Conservation (phyloP, 1,140 invertebrate genomes). For the Ctenoplectra terminalis region DNA sequence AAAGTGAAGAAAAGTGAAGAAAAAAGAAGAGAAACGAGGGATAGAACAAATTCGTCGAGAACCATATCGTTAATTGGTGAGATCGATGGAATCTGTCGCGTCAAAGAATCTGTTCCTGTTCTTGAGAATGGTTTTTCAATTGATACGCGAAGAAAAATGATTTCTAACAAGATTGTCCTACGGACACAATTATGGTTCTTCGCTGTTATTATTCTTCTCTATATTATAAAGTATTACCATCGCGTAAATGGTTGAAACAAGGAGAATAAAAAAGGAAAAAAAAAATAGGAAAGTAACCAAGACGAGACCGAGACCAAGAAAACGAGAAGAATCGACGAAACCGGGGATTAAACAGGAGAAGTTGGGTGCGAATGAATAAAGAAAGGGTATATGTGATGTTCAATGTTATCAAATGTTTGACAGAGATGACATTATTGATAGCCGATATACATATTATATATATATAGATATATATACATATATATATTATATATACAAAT, state of each 20-base stretch:
- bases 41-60: not conserved
- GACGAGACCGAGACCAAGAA: not conserved
- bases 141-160: too few species aligned
- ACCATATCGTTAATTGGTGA: not conserved
- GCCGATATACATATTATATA: conserved; percentile 70
- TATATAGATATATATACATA: conserved; percentile 56
- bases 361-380: not conserved
- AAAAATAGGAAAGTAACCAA: not conserved
- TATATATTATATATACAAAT: conserved; percentile 67
- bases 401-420: conserved; percentile 74
- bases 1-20: too few species aligned
- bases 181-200: not conserved
- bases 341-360: not conserved
- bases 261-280: not conserved
- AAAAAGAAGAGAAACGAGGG: not conserved
- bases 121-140: not conserved
- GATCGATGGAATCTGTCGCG: too few species aligned
- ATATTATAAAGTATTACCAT: not conserved
- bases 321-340: not conserved
- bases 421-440: conserved; percentile 67
- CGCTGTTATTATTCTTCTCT: not conserved
- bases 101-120: not conserved
- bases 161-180: not conserved
- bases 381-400: conserved; percentile 63
- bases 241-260: not conserved